Base-by-base conservation (phyloP, 1,140 invertebrate species). In the Scaptomyza montana region DNA sequence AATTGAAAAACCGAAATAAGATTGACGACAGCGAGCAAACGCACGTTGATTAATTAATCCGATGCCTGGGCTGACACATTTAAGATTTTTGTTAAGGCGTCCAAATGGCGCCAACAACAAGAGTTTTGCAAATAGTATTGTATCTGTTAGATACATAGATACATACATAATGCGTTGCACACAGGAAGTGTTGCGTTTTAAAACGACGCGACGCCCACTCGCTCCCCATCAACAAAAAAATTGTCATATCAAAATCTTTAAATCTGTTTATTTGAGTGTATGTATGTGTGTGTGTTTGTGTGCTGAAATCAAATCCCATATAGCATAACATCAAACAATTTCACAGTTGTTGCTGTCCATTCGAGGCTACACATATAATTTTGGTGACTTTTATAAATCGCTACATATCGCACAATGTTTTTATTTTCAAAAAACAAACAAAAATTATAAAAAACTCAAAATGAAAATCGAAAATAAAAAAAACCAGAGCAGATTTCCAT, bases 331-430 rank as follows among this genome's bases (percentile, higher is more conserved):
- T 82, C 84, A 84, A 87, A 82, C 39, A 57, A 59, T 84, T 65
- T 74, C 61, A 68, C 84, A 89, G 85, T 89, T 89, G 84, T 74
- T 84, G 84, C 84, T 89, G 84, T 89, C 84, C 85, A 55, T 89
- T 80, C 65, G 28, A 54, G 16, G 72, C 68, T 53, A 64, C 61
- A 56, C 77, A 84, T 89, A 75, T 74, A 78, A 89, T 85, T 89
- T 89, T 62, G 80, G 51, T 89, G 84, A 89, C 84, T 89, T 89
- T 89, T 89, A 89, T 89, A 89, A 89, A 89, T 89, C 84, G 85
- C 84, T 89, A 89, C 82, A 87, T 70, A 82, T 82, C 79, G 71
- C 79, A 84, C 82, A 84, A 79, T 85, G 80, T 85, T 84, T 50
- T 19, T 36, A 9, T 36, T 9, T 33, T 33, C 30, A 6, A 6